phyloP scores from a whole-genome alignment of 2,113 vertebrate genomes.

The Platycercus adscitus region DNA sequence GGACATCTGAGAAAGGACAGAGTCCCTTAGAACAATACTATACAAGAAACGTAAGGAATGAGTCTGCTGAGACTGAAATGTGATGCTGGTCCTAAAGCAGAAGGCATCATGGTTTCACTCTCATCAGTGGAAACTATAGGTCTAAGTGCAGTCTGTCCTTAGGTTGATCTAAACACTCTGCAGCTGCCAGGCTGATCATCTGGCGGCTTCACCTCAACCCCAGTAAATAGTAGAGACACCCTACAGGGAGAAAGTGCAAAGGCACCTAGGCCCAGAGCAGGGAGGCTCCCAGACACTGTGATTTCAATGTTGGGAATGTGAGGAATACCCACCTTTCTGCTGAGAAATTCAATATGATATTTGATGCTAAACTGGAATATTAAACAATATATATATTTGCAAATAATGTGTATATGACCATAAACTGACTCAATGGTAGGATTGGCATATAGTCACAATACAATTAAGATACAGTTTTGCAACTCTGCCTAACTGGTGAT shows the following conservation, averaged over 20 bases:
- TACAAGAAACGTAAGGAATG: not conserved
- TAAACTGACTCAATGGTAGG: not conserved
- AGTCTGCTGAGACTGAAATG: not conserved
- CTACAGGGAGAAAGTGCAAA: not conserved
- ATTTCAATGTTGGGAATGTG: not conserved
- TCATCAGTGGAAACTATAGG: not conserved
- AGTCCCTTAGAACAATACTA: not conserved
- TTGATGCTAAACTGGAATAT: not conserved
- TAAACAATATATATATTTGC: not conserved
- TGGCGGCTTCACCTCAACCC: not conserved
- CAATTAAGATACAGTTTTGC: not conserved
- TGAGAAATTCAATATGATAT: not conserved
- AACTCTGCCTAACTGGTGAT: not conserved
- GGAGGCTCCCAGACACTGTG: not conserved
- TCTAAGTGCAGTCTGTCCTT: not conserved
- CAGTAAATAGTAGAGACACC: rapidly evolving
- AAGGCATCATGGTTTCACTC: not conserved
- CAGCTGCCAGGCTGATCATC: not conserved
- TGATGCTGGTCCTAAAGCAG: not conserved
- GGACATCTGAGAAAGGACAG: not conserved
- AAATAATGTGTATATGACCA: not conserved
- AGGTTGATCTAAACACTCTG: not conserved
- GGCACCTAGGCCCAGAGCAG: not conserved
- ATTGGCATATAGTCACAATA: not conserved
- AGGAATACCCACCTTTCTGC: not conserved